Percentiles rank a stretch among this genome's conserved stretches.
Evolutionary conservation across 2,888 invertebrate species (phyloP).

Genomic region (Acleris laterana): DNA sequence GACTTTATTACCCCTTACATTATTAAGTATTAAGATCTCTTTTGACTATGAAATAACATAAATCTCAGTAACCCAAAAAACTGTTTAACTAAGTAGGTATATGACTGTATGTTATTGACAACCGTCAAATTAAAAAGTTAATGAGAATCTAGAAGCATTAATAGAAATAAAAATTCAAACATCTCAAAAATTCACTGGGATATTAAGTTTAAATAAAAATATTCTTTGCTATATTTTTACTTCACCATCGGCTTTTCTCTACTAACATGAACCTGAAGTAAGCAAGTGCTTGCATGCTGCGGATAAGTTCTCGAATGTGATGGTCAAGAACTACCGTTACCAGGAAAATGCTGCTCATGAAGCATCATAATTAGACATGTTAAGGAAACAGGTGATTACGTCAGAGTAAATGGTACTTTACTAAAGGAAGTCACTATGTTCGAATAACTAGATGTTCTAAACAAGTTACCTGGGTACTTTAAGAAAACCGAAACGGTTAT

Average conservation of each 20-base stretch:
- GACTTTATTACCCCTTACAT: too few relatives aligned
- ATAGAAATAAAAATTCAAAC: too few relatives aligned
- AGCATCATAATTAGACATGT: slow-evolving; percentile 23
- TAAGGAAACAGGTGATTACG: slow-evolving; percentile 28
- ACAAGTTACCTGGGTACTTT: neutral
- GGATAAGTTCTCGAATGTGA: slow-evolving; percentile 64
- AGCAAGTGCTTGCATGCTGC: slow-evolving; percentile 53
- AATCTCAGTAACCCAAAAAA: too few relatives aligned
- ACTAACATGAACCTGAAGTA: slow-evolving; percentile 39
- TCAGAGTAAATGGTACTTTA: slow-evolving; percentile 2
- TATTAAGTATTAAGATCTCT: too few relatives aligned
- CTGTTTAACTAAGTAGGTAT: too few relatives aligned
- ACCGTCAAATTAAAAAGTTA: too few relatives aligned
- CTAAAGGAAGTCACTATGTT: slow-evolving; percentile 12
- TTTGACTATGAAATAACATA: too few relatives aligned
- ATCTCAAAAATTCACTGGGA: too few relatives aligned
- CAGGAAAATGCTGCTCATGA: slow-evolving; percentile 15
- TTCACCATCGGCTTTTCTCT: slow-evolving; percentile 26
- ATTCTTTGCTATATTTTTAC: neutral
- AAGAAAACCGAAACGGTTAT: too few relatives aligned
- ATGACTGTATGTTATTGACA: too few relatives aligned
- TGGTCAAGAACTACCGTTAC: slow-evolving; percentile 56
- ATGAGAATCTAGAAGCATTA: too few relatives aligned
- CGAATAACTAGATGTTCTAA: neutral
- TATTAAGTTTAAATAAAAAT: neutral